These are phyloP conservation scores for Ormyrus pomaceus DNA, from an alignment of 2,888 invertebrate species.

Conservation along the genomic window DNA sequence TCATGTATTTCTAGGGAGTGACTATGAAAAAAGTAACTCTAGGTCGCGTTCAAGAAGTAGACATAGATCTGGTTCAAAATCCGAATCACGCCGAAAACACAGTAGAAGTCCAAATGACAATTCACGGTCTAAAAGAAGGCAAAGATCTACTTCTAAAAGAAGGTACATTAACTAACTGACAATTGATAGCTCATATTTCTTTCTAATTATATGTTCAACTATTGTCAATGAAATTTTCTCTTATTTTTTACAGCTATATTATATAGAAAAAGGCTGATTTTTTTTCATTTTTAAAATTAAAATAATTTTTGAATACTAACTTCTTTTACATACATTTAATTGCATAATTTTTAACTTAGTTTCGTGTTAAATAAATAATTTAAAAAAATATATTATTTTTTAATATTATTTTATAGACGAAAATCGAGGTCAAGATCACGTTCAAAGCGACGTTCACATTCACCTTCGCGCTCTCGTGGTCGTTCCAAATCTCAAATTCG, in stretches of 20 bases:
- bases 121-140: too few species aligned
- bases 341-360: too few species aligned
- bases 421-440: slow-evolving; percentile 58
- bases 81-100: slow-evolving; percentile 59
- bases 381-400: slow-evolving; percentile 56
- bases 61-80: slow-evolving; percentile 60
- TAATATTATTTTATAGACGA: slow-evolving; percentile 58
- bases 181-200: too few species aligned
- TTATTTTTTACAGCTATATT: too few species aligned
- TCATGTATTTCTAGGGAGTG: slow-evolving; percentile 77
- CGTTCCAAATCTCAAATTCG: slow-evolving; percentile 56
- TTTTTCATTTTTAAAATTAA: too few species aligned
- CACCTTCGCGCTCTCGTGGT: background rate
- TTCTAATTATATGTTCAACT: too few species aligned
- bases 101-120: slow-evolving; percentile 60
- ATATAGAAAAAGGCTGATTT: too few species aligned
- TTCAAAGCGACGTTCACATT: slow-evolving; percentile 17
- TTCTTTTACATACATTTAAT: too few species aligned
- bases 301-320: too few species aligned
- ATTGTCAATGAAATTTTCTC: too few species aligned
- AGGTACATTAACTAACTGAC: too few species aligned
- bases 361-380: slow-evolving; percentile 18
- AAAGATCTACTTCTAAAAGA: too few species aligned
- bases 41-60: slow-evolving; percentile 65
- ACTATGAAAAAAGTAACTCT: slow-evolving; percentile 65